Base-by-base conservation (phyloP, 2,797 vertebrate species). In the Sebastolobus altivelis region DNA sequence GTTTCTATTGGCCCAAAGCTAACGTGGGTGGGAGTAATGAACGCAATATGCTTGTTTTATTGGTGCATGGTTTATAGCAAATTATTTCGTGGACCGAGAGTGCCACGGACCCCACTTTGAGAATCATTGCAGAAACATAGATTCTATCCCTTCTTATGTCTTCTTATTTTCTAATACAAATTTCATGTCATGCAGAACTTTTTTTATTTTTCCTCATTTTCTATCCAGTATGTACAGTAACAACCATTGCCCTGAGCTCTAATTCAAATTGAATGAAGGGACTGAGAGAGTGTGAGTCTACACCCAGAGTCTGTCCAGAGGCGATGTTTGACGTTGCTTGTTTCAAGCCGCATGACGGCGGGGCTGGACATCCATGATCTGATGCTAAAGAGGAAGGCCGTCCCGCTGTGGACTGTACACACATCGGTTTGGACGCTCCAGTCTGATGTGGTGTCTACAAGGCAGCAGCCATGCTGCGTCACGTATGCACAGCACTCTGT, bases 361-460 rank as follows among this genome's bases (percentile, higher is more conserved):
- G 56, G 16, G 61, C 70, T 70, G 75, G 80, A 75, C 81, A 60
- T 88, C 73, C 79, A 31, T 86, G 86, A 87, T 93, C 80, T 83
- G 80, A 86, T 82, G 84, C 79, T 71, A 82, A 67, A 85, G 79
- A 87, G 88, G 89, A 89, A 77, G 67, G 74, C 52, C 73, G 43
- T 71, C 88, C 85, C 5, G 76, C 91, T 90, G 88, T 78, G 84
- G 82, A 77, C 88, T 82, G 84, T 83, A 86, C 86, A 85, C 84
- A 89, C 84, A 85, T 84, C 81, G 31, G 87, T 86, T 91, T 89
- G 86, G 83, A 86, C 18, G 83, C 80, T 80, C 33, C 72, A 14
- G 85, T 86, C 86, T 89, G 90, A 93, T 89, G 89, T 90, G 81
- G 81, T 82, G 89, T 91, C 90, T 92, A 87, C 85, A 79, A 87